These are phyloP conservation scores for Coturnix japonica DNA, from an alignment of 2,113 vertebrate genomes.

Conservation along the genomic window DNA sequence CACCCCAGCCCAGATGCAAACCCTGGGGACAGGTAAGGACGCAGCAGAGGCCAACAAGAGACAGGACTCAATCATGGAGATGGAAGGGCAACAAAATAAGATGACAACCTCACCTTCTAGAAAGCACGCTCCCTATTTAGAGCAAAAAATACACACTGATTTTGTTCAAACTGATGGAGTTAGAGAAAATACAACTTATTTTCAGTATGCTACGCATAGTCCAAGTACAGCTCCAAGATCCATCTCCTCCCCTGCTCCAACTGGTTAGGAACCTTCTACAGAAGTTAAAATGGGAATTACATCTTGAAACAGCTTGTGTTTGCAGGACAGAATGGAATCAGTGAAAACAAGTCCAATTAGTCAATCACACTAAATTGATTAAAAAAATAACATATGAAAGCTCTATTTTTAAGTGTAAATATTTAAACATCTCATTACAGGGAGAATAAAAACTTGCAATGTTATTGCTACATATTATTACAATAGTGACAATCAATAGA, in stretches of 20 bases:
- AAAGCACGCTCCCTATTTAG: neutral
- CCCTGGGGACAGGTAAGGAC: rapidly evolving
- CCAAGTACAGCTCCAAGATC: neutral
- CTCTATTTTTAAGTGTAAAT: neutral
- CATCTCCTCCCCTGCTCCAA: neutral
- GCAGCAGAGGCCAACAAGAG: neutral
- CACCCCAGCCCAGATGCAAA: neutral
- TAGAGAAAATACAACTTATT: neutral
- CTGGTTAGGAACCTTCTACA: neutral
- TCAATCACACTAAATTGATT: neutral
- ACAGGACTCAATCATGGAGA: neutral
- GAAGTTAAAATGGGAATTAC: neutral
- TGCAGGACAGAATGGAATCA: neutral
- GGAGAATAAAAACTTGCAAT: neutral
- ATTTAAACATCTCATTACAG: constrained; percentile 5
- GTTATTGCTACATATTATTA: neutral
- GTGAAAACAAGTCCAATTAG: constrained; percentile 41
- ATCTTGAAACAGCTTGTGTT: constrained; percentile 30
- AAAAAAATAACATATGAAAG: neutral
- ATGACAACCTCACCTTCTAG: neutral
- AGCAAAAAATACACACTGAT: neutral
- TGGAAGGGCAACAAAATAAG: neutral
- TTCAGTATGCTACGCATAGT: neutral
- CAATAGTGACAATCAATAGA: neutral
- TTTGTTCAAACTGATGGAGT: neutral